These are phyloP conservation scores for Lamellibrachia satsuma DNA, from an alignment of 2,888 invertebrate genomes.

Conservation along the genomic window DNA sequence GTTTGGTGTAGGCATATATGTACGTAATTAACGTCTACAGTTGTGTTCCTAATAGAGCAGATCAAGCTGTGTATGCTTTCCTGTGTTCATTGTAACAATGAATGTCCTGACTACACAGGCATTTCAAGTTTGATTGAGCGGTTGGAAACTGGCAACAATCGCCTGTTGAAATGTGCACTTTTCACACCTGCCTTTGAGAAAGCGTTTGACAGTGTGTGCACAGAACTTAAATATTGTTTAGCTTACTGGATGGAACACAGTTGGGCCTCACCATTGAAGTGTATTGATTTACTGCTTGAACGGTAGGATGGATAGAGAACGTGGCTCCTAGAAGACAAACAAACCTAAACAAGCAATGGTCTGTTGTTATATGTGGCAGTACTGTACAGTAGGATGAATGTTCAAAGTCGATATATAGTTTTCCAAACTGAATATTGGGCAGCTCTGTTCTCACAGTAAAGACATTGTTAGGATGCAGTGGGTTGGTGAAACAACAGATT, in stretches of 20 bases:
- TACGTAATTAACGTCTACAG: not conserved
- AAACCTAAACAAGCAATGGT: not conserved
- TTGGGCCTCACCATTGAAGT: not conserved
- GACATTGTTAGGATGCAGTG: not conserved
- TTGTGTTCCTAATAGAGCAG: not conserved
- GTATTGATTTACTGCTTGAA: not conserved
- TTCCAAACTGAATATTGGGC: not conserved
- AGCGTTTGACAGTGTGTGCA: not conserved
- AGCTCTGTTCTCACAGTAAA: not conserved
- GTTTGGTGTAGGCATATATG: not conserved
- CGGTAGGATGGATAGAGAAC: not conserved
- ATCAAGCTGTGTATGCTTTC: not conserved
- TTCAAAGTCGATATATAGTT: not conserved
- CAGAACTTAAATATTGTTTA: not conserved
- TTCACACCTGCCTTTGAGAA: not conserved
- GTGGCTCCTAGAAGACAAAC: conserved; percentile 3
- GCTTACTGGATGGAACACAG: conserved; percentile 1
- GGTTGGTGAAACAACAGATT: not conserved
- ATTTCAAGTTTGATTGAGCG: not conserved
- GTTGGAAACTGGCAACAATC: not conserved
- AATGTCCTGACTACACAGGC: not conserved
- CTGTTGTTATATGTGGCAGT: not conserved
- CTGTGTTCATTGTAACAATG: not conserved
- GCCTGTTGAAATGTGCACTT: not conserved
- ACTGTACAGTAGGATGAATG: not conserved